Evolutionary conservation across 2,888 invertebrate species (phyloP).

Genomic region (Apotomis betuletana): DNA sequence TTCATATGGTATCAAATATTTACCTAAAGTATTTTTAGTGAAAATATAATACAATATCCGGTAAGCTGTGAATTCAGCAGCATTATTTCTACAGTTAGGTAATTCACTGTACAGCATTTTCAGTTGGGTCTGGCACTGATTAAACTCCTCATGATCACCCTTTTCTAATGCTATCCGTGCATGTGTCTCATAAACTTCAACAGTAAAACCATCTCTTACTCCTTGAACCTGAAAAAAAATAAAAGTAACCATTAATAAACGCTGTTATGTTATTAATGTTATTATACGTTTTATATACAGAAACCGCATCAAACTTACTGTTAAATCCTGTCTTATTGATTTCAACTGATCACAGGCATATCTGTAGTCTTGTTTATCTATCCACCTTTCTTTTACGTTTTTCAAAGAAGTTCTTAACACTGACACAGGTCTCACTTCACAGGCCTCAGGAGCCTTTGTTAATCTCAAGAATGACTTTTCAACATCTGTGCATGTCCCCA

Average conservation of each 20-base stretch:
- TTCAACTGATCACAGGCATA: conserved; percentile 99
- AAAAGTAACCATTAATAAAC: not conserved
- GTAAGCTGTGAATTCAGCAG: conserved; percentile 97
- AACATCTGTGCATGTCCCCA: conserved; percentile 96
- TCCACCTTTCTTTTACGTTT: conserved; percentile 96
- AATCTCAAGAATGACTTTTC: conserved; percentile 98
- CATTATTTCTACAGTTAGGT: conserved; percentile 86
- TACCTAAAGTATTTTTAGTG: conserved; percentile 98
- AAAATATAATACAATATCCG: conserved; percentile 98
- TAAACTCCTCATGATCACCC: conserved; percentile 99
- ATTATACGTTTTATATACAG: not conserved
- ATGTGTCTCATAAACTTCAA: conserved; percentile 99
- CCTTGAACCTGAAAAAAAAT: conserved; percentile 92
- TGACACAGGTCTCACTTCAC: conserved; percentile 94
- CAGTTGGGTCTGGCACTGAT: conserved; percentile 99
- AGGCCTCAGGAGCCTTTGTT: conserved; percentile 96
- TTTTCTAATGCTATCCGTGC: conserved; percentile 98
- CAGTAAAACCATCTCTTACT: conserved; percentile 95
- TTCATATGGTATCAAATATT: conserved; percentile 48
- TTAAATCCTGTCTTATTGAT: conserved; percentile 99
- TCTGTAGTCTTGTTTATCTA: conserved; percentile 94
- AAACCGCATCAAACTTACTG: conserved; percentile 84
- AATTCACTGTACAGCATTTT: conserved; percentile 95
- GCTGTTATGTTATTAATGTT: not conserved
- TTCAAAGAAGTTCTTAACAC: conserved; percentile 93